These are phyloP conservation scores for Drosophila atroscutellata DNA, from an alignment of 2,888 invertebrate genomes.

Conservation along the genomic window DNA sequence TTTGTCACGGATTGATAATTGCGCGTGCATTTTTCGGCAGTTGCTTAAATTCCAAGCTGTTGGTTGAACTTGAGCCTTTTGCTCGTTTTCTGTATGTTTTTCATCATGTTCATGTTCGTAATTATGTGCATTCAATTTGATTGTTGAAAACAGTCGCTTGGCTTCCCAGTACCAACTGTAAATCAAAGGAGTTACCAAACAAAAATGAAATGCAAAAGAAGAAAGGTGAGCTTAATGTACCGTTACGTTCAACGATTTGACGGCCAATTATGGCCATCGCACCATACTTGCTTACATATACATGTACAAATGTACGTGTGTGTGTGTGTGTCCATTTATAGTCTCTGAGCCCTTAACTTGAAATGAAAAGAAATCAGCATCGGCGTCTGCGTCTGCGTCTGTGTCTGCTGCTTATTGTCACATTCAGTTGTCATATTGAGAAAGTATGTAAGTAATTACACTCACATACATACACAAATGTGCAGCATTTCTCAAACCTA, in stretches of 20 bases:
- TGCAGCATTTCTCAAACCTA: constrained; percentile 17
- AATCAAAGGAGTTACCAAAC: constrained; percentile 31
- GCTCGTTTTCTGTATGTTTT: constrained; percentile 1
- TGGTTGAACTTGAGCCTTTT: constrained; percentile 34
- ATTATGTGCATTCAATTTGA: constrained; percentile 14
- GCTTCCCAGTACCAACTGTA: constrained; percentile 7
- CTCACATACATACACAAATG: neutral
- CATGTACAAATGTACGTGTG: neutral
- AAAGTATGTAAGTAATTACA: constrained; percentile 22
- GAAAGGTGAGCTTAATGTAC: constrained; percentile 46
- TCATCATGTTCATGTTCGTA: neutral
- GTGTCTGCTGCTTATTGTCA: constrained; percentile 36
- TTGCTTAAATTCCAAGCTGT: constrained; percentile 51
- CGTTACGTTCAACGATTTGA: constrained; percentile 39
- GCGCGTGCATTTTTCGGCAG: constrained; percentile 53
- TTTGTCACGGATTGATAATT: constrained; percentile 25
- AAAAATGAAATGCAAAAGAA: constrained; percentile 11
- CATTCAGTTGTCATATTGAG: constrained; percentile 45
- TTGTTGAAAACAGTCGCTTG: constrained; percentile 1
- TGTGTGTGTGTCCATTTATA: constrained; percentile 1
- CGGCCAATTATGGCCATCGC: constrained; percentile 26
- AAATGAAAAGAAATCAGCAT: constrained; percentile 45
- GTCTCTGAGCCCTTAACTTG: constrained; percentile 41
- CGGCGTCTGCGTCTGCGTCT: constrained; percentile 12
- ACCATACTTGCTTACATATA: constrained; percentile 1